phyloP scores from a whole-genome alignment of 35 echinoderm and acorn worm species.

The Anneissia japonica region DNA sequence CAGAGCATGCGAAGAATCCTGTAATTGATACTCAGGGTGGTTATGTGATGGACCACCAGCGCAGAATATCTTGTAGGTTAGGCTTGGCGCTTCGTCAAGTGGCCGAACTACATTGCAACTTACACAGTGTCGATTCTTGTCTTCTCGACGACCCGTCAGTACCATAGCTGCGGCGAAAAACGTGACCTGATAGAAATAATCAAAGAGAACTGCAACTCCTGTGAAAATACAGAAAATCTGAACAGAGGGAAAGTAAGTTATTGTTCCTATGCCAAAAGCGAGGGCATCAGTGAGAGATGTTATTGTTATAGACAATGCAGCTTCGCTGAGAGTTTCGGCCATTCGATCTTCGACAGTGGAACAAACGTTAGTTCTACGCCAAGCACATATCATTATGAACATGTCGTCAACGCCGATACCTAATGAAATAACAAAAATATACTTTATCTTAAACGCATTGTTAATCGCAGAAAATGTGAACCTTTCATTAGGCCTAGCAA shows the following conservation, averaged over 20 bases:
- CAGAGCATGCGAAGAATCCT: constrained; percentile 8
- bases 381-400: constrained; percentile 67
- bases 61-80: constrained; percentile 34
- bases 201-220: constrained; percentile 52
- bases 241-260: constrained; percentile 24
- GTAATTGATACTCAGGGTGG: background rate
- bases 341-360: constrained; percentile 32
- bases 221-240: constrained; percentile 50
- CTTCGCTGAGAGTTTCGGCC: constrained; percentile 32
- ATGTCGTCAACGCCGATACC: constrained; percentile 67
- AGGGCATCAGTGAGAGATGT: constrained; percentile 53
- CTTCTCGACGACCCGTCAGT: constrained; percentile 34
- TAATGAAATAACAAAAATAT: background rate
- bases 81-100: background rate
- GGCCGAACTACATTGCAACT: constrained; percentile 32
- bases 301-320: constrained; percentile 63
- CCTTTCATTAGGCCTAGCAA: too few relatives aligned
- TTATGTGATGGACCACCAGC: constrained; percentile 31
- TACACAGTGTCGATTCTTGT: constrained; percentile 24
- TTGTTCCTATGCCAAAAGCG: constrained; percentile 41
- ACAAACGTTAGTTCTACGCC: constrained; percentile 24
- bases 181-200: constrained; percentile 59
- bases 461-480: too few relatives aligned
- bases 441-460: background rate
- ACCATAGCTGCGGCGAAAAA: constrained; percentile 67